Percentiles rank a stretch among this genome's conserved stretches.
Evolutionary conservation across 1,140 invertebrate genomes (phyloP).

Genomic region (Pseudomyrmex dendroicus): DNA sequence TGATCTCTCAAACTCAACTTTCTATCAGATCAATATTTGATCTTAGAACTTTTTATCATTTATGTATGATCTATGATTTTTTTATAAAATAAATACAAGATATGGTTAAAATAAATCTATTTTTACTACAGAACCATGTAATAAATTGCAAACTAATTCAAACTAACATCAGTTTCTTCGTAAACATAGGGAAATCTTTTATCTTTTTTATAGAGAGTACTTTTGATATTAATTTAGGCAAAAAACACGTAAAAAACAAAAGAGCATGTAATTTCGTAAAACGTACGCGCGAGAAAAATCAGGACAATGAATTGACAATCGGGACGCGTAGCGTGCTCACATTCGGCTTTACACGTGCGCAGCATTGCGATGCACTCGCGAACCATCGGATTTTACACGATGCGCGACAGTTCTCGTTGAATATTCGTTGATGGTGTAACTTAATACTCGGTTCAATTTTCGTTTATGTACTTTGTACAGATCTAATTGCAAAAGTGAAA

Average conservation of each 20-base stretch:
- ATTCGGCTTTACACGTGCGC: slow-evolving; percentile 70
- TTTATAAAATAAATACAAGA: no score
- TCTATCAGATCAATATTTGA: no score
- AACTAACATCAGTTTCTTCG: not conserved
- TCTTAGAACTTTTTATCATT: no score
- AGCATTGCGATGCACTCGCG: slow-evolving; percentile 65
- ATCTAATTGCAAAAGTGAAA: slow-evolving; percentile 26
- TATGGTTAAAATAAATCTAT: no score
- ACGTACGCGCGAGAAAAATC: slow-evolving; percentile 65
- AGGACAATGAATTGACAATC: slow-evolving; percentile 67
- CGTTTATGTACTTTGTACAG: not conserved
- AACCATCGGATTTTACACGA: slow-evolving; percentile 48
- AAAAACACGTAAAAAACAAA: not conserved
- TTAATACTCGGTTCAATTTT: slow-evolving; percentile 17
- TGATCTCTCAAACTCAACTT: no score
- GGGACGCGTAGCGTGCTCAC: slow-evolving; percentile 68
- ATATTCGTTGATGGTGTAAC: slow-evolving; percentile 11
- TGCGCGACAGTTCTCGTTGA: slow-evolving; percentile 4
- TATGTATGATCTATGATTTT: no score
- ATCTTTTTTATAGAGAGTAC: not conserved
- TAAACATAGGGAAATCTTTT: not conserved
- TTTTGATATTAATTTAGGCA: slow-evolving; percentile 30
- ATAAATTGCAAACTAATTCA: no score
- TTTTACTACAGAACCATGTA: not conserved
- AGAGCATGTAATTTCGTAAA: slow-evolving; percentile 16